Evolutionary conservation across 2,888 invertebrate species (phyloP).

Genomic region (Homarus gammarus): DNA sequence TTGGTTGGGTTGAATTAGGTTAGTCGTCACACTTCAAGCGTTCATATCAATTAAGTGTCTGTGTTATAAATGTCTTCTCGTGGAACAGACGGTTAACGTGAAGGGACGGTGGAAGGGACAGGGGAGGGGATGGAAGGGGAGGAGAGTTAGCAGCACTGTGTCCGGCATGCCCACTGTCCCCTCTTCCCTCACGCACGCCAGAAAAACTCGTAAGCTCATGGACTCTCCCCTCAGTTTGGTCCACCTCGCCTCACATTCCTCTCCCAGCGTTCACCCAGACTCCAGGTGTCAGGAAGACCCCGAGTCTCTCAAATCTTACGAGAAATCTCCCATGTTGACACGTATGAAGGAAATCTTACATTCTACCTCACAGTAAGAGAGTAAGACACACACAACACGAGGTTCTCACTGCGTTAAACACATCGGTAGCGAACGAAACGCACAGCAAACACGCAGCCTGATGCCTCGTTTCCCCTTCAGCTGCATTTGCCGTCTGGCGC

Average conservation of each 20-base stretch:
- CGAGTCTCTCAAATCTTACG: no score
- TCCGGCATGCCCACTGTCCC: slow-evolving; percentile 56
- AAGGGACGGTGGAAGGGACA: not conserved
- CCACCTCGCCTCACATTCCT: slow-evolving; percentile 8
- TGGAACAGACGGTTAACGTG: no score
- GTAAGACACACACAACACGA: no score
- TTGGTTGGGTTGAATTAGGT: no score
- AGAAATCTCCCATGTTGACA: not conserved
- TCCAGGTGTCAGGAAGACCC: no score
- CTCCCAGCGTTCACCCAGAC: not conserved
- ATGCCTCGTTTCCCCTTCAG: slow-evolving; percentile 40
- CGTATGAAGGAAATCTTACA: no score
- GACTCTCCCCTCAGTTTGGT: slow-evolving; percentile 18
- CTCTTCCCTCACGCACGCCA: slow-evolving; percentile 50
- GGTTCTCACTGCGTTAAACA: no score
- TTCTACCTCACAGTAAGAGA: no score
- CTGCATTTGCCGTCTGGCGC: slow-evolving; percentile 39
- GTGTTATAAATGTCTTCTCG: no score
- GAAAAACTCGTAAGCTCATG: slow-evolving; percentile 9
- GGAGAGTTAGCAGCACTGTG: slow-evolving; percentile 30
- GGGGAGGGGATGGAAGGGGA: not conserved
- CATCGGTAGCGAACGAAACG: slow-evolving; percentile 47
- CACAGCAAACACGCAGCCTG: slow-evolving; percentile 29
- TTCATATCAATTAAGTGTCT: no score
- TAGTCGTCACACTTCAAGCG: no score